These are phyloP conservation scores for Panurus biarmicus DNA, from an alignment of 2,113 vertebrate genomes.

Conservation along the genomic window DNA sequence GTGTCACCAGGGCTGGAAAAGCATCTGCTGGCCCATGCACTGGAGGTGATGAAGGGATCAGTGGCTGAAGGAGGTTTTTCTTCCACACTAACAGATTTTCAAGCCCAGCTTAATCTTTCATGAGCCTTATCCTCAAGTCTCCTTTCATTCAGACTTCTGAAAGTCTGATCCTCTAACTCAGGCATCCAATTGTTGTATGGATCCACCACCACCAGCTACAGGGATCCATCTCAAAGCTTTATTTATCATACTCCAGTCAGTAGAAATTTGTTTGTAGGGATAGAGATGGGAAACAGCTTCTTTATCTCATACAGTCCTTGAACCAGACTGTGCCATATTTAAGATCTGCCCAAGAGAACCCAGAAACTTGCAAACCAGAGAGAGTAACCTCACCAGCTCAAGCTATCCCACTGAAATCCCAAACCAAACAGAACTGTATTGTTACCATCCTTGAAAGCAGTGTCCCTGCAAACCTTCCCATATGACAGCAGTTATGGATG, in stretches of 20 bases:
- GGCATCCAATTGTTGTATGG: background rate
- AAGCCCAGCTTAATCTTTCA: slow-evolving; percentile 10
- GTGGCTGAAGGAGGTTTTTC: background rate
- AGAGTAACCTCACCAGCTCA: background rate
- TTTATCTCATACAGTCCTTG: background rate
- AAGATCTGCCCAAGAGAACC: background rate
- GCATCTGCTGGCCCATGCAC: fast-evolving
- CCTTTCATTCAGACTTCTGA: background rate
- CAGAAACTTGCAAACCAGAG: background rate
- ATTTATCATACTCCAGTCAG: background rate
- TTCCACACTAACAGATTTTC: background rate
- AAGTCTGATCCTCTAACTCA: background rate
- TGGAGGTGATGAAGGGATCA: fast-evolving
- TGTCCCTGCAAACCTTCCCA: background rate
- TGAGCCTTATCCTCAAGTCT: background rate
- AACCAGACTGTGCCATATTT: background rate
- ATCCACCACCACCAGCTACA: background rate
- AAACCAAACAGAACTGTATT: background rate
- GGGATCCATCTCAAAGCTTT: background rate
- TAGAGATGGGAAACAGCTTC: background rate
- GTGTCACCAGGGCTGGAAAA: background rate
- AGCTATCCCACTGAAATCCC: background rate
- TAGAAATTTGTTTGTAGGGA: background rate
- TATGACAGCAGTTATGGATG: background rate
- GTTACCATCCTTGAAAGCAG: background rate